Base-by-base conservation (phyloP, 2,113 vertebrate species). In the Monarcha castaneiventris region DNA sequence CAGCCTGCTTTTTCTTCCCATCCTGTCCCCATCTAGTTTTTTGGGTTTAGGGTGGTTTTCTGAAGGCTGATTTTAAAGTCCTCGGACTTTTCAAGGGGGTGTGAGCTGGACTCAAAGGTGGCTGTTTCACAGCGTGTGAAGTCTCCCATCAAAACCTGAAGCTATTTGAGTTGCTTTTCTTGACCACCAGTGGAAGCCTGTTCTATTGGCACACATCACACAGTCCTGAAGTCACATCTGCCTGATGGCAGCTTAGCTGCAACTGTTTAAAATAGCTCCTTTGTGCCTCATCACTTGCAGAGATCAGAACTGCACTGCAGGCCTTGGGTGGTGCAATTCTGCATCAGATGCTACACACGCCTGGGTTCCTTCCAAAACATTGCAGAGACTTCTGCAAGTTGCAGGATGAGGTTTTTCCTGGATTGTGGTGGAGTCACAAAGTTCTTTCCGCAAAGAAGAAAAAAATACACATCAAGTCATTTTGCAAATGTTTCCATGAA, bases 331-430 rank as follows among this genome's bases (percentile, higher is more conserved):
- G 16, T 62, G 71, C 55, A 32, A 4, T 62, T 48, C 62, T 62
- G n/a, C 71, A 35, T 10, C 2, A 2, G 9, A 8, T 15, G 49
- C 62, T 54, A 2, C 9, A 11, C 10, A 25, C 0, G 1, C 16
- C 32, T 12, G 10, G 30, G 35, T 8, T 82, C 58, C 76, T 61
- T 66, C 54, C 48, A 27, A 75, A 84, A 44, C 18, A 3, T 4
- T 9, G 27, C 27, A 85, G 55, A 56, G 30, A 15, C 83, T 83
- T 58, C 67, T 69, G 48, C 29, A 51, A 59, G 67, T 3, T 77
- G 46, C 51, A 66, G 82, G 58, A 35, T 29, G 71, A 63, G 20
- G 6, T 23, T 93, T 59, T 43, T 43, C 27, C 48, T 44, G 30
- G 16, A 39, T 80, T 62, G 30, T 46, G 35, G 23, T 39, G 46